These are phyloP conservation scores for Hylaeus anthracinus DNA, from an alignment of 1,140 invertebrate genomes.

Conservation along the genomic window DNA sequence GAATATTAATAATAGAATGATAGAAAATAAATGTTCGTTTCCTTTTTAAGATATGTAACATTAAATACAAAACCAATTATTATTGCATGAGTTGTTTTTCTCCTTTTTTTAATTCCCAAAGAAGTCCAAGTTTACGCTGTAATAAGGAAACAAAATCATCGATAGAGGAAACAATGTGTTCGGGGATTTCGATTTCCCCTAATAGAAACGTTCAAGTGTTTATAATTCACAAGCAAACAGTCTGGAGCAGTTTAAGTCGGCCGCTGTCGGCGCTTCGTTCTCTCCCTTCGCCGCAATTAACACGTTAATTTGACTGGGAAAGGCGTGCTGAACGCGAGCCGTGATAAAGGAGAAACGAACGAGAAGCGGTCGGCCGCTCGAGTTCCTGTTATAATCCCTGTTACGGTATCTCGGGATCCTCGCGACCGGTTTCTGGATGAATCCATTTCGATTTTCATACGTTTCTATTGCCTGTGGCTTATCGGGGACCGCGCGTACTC, in stretches of 20 bases:
- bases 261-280: conserved; percentile 14
- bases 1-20: no score
- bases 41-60: no score
- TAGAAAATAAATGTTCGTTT: no score
- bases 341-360: conserved; percentile 49
- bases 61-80: no score
- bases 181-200: not conserved
- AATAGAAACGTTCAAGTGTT: not conserved
- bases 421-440: conserved; percentile 28
- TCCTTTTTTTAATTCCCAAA: no score
- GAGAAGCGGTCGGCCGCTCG: conserved; percentile 22
- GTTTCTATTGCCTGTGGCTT: conserved; percentile 42
- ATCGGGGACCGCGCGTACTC: conserved; percentile 25
- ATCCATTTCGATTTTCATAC: conserved; percentile 49
- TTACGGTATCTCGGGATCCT: conserved; percentile 35
- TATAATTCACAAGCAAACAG: conserved; percentile 23
- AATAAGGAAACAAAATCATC: no score
- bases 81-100: no score
- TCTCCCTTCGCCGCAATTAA: conserved; percentile 46
- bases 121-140: no score
- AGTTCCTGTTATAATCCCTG: conserved; percentile 44
- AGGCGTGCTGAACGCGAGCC: conserved; percentile 37
- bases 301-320: conserved; percentile 49
- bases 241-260: not conserved
- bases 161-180: no score